Conservation (phyloP, 1,140 invertebrate genomes). For the Zaprionus davidi region DNA sequence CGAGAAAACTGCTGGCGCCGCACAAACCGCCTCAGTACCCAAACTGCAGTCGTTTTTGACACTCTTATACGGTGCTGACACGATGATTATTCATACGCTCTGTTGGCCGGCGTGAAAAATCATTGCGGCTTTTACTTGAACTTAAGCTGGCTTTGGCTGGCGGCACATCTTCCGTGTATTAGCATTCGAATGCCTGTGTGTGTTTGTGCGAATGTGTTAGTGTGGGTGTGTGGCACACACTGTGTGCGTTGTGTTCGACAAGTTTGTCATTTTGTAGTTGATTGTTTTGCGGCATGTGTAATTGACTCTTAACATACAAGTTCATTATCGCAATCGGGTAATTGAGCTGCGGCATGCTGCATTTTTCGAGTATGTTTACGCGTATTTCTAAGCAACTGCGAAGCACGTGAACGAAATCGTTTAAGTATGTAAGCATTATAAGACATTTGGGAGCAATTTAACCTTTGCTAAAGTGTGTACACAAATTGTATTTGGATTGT, state of each 20-base stretch:
- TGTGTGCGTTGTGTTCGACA: constrained; percentile 21
- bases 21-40: constrained; percentile 15
- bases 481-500: background rate
- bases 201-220: constrained; percentile 16
- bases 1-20: constrained; percentile 25
- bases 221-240: background rate
- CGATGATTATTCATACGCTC: constrained; percentile 67
- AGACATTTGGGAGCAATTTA: background rate
- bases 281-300: constrained; percentile 48
- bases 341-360: constrained; percentile 14
- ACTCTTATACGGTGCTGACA: constrained; percentile 44
- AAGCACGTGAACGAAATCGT: background rate
- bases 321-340: constrained; percentile 63
- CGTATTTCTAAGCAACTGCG: background rate
- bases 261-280: constrained; percentile 22
- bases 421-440: background rate
- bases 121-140: constrained; percentile 25
- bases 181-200: constrained; percentile 27
- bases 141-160: constrained; percentile 23
- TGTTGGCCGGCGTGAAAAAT: constrained; percentile 48
- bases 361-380: background rate
- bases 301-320: constrained; percentile 57
- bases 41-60: constrained; percentile 24
- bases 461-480: background rate
- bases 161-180: constrained; percentile 62